Evolutionary conservation across 1,140 invertebrate genomes (phyloP), one percentile per base, ranked within the genome.

Genomic region (Eumaeus atala): DNA sequence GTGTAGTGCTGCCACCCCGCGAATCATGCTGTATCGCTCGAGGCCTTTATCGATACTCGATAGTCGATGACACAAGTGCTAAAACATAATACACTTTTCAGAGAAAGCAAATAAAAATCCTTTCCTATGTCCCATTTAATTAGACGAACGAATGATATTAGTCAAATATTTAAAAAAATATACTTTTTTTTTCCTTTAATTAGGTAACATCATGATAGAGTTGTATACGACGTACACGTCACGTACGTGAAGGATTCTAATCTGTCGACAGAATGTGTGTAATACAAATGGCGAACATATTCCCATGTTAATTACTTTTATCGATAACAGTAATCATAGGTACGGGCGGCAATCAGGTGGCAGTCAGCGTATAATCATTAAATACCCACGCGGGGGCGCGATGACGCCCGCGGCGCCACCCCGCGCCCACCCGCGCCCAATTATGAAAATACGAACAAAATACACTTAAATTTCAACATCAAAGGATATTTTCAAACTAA

Each of bases 281-380:
- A 28, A 28, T 3, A 28, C 21, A 28, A 28, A 28, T 28, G 6
- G 21, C 40, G 37, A 54, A 61, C 57, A 47, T 48, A 44, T 63
- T 64, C 47, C 52, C 62, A 64, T 58, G 59, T 38, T 62, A 66
- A 71, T 71, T 64, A 70, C 61, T 77, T 74, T 63, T 65, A 81
- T 84, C 80, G 80, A 84, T 70, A 84, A 67, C 70, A 76, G 70
- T 70, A 73, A 83, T 68, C 67, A 62, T 58, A 57, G 67, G 67
- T 62, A 68, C 61, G 65, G 64, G 60, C 76, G 67, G 83, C 83
- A 84, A 84, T 83, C 80, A 86, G 83, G 83, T 82, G 80, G 83
- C 80, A 86, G 83, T 86, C 83, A 86, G 80, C 83, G 83, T 83
- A 84, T 84, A 86, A 86, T 86, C 80, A 86, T 86, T 84, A 86